phyloP scores from a whole-genome alignment of 2,888 invertebrate species.

The Troides oblongomaculatus region DNA sequence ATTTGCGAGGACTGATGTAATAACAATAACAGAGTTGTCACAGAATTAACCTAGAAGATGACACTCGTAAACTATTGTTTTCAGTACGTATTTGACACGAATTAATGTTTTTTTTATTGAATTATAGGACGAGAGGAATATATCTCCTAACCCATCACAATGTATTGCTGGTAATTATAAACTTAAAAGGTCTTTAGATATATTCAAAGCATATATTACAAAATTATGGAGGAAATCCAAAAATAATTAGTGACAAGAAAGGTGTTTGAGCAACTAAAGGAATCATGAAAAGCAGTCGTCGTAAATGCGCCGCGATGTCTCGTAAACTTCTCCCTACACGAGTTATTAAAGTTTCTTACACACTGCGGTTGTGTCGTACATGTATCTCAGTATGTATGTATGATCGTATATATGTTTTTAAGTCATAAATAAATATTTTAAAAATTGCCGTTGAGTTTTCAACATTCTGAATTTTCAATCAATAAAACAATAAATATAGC shows the following conservation, averaged over 20 bases:
- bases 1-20: not conserved
- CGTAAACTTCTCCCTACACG: slow-evolving; percentile 4
- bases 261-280: not conserved
- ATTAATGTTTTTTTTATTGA: no score
- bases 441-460: no score
- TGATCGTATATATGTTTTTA: not conserved
- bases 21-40: not conserved
- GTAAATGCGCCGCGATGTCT: slow-evolving; percentile 14
- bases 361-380: not conserved
- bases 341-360: slow-evolving; percentile 5
- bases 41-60: not conserved
- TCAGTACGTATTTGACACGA: no score
- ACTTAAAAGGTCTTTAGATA: not conserved
- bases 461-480: no score
- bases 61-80: not conserved
- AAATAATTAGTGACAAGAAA: not conserved
- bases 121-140: no score
- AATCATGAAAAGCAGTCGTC: slow-evolving; percentile 3
- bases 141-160: no score
- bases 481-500: not conserved
- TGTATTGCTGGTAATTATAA: not conserved
- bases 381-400: not conserved
- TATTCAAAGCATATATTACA: not conserved
- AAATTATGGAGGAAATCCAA: not conserved
- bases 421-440: no score